Evolutionary conservation across 1,140 invertebrate species (phyloP), one percentile per base, ranked within the genome.

Genomic region (Yoshiicerus persimilis): DNA sequence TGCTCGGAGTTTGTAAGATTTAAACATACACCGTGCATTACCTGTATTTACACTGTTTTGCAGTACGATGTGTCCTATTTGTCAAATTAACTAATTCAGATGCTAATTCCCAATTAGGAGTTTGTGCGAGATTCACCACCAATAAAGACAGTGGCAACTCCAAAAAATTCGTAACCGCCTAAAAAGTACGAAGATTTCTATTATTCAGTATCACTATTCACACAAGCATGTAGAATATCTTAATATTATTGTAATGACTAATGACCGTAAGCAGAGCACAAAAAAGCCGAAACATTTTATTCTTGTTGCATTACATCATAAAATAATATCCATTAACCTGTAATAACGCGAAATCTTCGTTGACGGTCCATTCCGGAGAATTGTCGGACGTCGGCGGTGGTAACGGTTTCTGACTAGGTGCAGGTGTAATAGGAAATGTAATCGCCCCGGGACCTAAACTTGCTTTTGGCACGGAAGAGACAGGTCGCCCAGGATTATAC

Each of bases 91-190:
- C 97, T 90, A 97, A 94, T 91, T 99, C 98, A n/a, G 97, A 95
- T 0, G 97, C 96, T 88, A 99, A 94, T 92, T 99, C 98, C 98
- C 98, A 99, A 93, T 99, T 99, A 4, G 97, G 96, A 9, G 95
- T 96, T 90, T 97, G 97, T 0, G 96, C 97, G 0, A 97, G 96
- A 16, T 95, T 96, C 0, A 96, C 91, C 0, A 96, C 94, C 86
- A 96, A 94, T 23, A 98, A 93, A 92, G 96, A 97, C 30, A 97
- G 91, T 0, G 96, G 96, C 66, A 98, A 92, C 39, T 97, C 96
- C 93, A 98, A 96, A 86, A 97, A 94, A 47, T 95, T 94, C 91
- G 97, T 96, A 8, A 99, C 94, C 0, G 97, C 95, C 94, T 98
- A 94, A 39, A 27, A 84, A 87, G 8, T 8, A 87, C 80, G 5